phyloP scores from a whole-genome alignment of 2,797 vertebrate species.

The Graptemys geographica region DNA sequence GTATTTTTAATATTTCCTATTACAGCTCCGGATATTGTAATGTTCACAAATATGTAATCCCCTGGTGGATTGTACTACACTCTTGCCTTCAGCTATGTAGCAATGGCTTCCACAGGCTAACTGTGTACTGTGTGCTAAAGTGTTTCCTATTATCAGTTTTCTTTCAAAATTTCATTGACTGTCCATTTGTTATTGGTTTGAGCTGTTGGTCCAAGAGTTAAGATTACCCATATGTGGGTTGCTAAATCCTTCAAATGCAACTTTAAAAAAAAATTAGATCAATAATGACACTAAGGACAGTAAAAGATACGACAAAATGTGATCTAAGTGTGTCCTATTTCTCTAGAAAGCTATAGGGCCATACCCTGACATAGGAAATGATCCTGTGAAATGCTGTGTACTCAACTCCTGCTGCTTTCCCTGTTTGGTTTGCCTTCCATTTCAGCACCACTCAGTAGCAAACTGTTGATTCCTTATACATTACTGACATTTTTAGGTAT shows the following conservation, averaged over 20 bases:
- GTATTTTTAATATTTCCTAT: background rate
- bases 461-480: background rate
- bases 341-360: background rate
- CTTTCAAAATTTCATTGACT: background rate
- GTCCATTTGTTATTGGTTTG: background rate
- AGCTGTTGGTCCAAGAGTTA: background rate
- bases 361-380: rapidly evolving
- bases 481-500: background rate
- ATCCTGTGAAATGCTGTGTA: background rate
- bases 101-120: background rate
- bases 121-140: background rate
- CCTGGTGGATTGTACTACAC: background rate
- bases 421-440: background rate
- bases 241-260: background rate
- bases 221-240: background rate
- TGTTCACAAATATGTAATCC: background rate
- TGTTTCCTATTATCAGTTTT: background rate
- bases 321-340: background rate
- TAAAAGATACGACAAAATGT: background rate
- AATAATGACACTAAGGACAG: background rate
- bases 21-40: background rate
- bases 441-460: background rate
- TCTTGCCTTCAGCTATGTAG: background rate
- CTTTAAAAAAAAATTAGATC: background rate
- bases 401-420: background rate